These are phyloP conservation scores for Parotocinclus haroldoi DNA, from an alignment of 2,797 vertebrate species.

Conservation along the genomic window DNA sequence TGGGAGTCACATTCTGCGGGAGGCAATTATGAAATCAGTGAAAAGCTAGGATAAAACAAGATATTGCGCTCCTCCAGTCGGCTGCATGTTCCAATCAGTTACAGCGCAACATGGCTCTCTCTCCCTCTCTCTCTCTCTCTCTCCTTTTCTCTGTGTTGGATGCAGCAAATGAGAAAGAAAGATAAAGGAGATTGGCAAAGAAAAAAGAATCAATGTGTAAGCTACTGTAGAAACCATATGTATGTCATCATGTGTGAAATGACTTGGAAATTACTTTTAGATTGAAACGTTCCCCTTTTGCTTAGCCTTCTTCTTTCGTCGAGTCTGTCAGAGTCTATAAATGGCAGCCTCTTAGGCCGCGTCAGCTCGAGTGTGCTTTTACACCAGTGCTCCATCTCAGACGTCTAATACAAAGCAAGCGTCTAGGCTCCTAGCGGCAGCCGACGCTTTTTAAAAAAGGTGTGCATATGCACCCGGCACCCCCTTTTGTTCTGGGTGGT, in stretches of 20 bases:
- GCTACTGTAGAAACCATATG: constrained; percentile 38
- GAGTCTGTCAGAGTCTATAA: constrained; percentile 9
- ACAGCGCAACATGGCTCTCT: constrained; percentile 45
- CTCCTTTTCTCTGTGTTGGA: constrained; percentile 38
- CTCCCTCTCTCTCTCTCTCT: constrained; percentile 15
- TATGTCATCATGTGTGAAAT: constrained; percentile 46
- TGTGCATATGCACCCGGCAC: constrained; percentile 39
- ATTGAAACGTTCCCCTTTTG: constrained; percentile 38
- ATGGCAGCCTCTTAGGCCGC: neutral
- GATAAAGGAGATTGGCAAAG: constrained; percentile 39
- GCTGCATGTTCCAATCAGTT: constrained; percentile 45
- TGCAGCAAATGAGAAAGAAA: constrained; percentile 36
- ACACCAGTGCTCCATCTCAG: constrained; percentile 21
- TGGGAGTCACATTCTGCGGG: constrained; percentile 53
- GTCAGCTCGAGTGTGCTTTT: constrained; percentile 35
- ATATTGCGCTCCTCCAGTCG: constrained; percentile 54
- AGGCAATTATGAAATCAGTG: constrained; percentile 58
- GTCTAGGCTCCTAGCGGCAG: constrained; percentile 33
- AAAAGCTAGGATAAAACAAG: constrained; percentile 57
- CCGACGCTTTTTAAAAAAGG: constrained; percentile 16
- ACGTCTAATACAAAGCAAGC: constrained; percentile 29
- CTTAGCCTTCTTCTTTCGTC: constrained; percentile 4
- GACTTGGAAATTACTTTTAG: constrained; percentile 43
- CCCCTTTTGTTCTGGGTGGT: constrained; percentile 37
- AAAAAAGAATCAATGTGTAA: constrained; percentile 35